Conservation (phyloP, 2,797 vertebrate species). For the Iguana delicatissima region DNA sequence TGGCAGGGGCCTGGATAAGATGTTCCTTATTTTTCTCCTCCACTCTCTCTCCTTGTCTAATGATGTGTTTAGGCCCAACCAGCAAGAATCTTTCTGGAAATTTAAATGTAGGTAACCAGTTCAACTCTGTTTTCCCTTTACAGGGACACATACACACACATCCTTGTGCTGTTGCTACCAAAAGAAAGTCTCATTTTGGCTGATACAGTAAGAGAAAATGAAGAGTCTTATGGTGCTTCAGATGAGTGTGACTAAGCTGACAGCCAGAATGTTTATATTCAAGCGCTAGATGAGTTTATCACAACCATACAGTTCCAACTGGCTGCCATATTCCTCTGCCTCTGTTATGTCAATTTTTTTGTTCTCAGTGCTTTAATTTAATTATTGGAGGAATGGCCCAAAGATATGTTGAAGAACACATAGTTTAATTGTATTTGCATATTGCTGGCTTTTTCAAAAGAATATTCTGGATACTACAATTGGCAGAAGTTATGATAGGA, state of each 20-base stretch:
- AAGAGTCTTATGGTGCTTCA: neutral
- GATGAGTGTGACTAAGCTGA: neutral
- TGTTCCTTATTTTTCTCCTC: too few species aligned
- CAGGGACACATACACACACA: neutral
- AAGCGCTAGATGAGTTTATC: constrained; percentile 11
- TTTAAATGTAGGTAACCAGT: neutral
- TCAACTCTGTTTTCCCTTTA: neutral
- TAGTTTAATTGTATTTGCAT: constrained; percentile 39
- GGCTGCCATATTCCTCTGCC: constrained; percentile 31
- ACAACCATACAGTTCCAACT: neutral
- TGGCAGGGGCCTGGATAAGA: too few species aligned
- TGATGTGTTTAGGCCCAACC: neutral
- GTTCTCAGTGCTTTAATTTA: constrained; percentile 29
- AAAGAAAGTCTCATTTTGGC: neutral
- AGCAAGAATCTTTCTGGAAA: neutral
- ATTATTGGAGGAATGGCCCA: constrained; percentile 43
- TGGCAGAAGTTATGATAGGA: constrained; percentile 7
- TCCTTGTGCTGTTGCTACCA: neutral
- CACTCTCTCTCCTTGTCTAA: neutral
- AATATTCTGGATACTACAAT: constrained; percentile 30
- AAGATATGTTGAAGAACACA: constrained; percentile 25
- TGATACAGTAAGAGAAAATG: neutral
- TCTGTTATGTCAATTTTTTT: constrained; percentile 28
- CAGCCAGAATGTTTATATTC: constrained; percentile 14
- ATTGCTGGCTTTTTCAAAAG: constrained; percentile 18